phyloP scores from a whole-genome alignment of 2,797 vertebrate genomes.

The Poeciliopsis presidionis region DNA sequence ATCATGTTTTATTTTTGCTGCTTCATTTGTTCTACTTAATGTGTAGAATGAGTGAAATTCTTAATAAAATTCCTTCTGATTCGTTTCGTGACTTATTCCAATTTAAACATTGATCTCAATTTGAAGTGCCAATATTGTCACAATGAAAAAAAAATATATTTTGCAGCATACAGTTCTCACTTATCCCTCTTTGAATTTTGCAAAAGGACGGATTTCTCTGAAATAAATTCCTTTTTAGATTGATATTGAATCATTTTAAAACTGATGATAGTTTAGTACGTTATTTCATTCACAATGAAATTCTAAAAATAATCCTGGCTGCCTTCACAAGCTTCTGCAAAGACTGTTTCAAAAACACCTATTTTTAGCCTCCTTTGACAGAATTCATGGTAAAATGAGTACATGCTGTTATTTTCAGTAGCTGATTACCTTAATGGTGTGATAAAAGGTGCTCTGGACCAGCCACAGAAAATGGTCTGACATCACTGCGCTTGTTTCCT shows the following conservation, averaged over 20 bases:
- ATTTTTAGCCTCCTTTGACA: neutral
- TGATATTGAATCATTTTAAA: neutral
- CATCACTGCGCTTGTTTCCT: neutral
- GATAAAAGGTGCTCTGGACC: neutral
- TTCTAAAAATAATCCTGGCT: neutral
- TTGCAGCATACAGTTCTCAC: neutral
- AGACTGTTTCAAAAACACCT: neutral
- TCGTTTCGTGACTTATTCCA: neutral
- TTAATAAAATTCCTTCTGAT: neutral
- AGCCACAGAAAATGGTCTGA: neutral
- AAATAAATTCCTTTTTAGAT: neutral
- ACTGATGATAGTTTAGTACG: neutral
- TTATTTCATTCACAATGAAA: neutral
- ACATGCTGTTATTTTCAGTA: neutral
- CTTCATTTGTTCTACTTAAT: neutral
- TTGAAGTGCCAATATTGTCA: neutral
- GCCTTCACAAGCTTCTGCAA: neutral
- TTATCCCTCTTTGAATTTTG: neutral
- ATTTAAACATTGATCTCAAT: neutral
- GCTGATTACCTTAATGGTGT: neutral
- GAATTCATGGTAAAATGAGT: neutral
- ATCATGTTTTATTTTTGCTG: neutral
- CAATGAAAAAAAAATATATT: neutral
- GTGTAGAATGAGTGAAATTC: neutral
- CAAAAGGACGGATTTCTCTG: neutral